A percentile compares a stretch with the other conserved stretches of the same genome.
phyloP scores from a whole-genome alignment of 2,888 invertebrate genomes.

The Alentia gelatinosa region DNA sequence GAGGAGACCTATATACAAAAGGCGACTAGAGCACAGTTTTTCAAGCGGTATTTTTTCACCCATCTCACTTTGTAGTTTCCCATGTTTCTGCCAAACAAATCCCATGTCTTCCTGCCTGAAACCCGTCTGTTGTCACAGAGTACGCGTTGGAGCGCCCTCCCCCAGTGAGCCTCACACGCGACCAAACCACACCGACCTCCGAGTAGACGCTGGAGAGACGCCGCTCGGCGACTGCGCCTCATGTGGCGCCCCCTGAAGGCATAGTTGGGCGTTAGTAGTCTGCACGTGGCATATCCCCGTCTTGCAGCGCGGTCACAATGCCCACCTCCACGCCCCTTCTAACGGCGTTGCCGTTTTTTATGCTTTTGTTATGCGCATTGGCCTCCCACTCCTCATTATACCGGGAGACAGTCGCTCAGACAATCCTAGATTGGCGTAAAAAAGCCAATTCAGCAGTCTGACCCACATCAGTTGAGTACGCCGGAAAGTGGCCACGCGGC shows the following conservation, averaged over 20 bases:
- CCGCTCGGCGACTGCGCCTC: background rate
- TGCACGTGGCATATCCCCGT: constrained; percentile 39
- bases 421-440: constrained; percentile 43
- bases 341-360: background rate
- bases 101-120: too few species aligned
- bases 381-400: background rate
- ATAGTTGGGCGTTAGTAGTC: background rate
- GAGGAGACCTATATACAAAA: too few species aligned
- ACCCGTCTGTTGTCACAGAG: too few species aligned
- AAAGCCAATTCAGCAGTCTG: constrained; percentile 26
- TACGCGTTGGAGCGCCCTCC: too few species aligned
- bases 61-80: too few species aligned
- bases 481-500: background rate
- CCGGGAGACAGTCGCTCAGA: constrained; percentile 1
- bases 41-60: too few species aligned
- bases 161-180: background rate
- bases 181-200: background rate
- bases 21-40: too few species aligned
- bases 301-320: constrained; percentile 12
- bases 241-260: constrained; percentile 7
- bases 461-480: background rate
- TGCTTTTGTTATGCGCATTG: constrained; percentile 4
- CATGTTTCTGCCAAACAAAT: too few species aligned
- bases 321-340: background rate
- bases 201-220: background rate